phyloP scores from a whole-genome alignment of 2,113 vertebrate genomes.

The Origma solitaria region DNA sequence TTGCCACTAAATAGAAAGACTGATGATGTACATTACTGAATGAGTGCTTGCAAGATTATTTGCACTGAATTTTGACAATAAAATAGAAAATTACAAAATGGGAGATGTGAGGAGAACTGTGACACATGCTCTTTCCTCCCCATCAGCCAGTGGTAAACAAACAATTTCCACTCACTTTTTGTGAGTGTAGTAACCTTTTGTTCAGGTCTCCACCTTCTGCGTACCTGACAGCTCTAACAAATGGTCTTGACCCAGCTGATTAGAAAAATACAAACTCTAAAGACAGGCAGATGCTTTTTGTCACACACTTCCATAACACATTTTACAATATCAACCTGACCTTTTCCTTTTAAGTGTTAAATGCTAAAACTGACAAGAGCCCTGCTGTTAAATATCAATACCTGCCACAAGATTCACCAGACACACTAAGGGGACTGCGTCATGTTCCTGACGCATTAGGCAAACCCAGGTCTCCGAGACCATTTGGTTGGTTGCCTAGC shows the following conservation, averaged over 20 bases:
- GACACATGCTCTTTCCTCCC: neutral
- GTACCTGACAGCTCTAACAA: neutral
- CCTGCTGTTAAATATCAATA: constrained; percentile 30
- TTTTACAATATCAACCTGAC: neutral
- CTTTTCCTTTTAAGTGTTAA: neutral
- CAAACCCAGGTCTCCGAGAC: neutral
- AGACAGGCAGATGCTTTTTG: neutral
- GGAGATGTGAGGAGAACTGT: neutral
- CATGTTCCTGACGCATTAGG: neutral
- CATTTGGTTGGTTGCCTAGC: neutral
- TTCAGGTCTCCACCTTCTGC: neutral
- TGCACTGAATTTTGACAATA: neutral
- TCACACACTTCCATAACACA: neutral
- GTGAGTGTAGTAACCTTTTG: neutral
- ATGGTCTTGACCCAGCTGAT: neutral
- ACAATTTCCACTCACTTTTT: neutral
- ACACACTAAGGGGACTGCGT: neutral
- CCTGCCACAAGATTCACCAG: neutral
- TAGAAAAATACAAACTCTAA: neutral
- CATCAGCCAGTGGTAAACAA: neutral
- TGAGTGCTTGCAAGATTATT: neutral
- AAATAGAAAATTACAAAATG: neutral
- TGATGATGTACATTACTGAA: neutral
- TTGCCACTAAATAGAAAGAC: neutral
- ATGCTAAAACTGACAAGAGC: neutral